Evolutionary conservation across 2,888 invertebrate genomes (phyloP).

Genomic region (Stenchaetothrips biformis): DNA sequence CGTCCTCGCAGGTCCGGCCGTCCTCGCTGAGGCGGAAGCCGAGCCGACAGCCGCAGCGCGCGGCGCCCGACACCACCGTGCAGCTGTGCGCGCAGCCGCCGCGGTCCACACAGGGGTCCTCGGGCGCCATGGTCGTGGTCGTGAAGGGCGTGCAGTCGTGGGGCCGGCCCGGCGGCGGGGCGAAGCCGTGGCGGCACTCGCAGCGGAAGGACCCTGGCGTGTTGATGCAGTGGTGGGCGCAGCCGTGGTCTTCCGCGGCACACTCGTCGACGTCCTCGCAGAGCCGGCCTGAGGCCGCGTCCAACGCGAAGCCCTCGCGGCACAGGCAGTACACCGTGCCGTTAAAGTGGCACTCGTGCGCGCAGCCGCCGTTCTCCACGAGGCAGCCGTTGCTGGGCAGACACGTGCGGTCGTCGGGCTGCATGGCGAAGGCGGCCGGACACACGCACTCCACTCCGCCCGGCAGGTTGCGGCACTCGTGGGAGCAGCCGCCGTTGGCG

Average conservation of each 20-base stretch:
- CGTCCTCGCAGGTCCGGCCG: conserved; percentile 52
- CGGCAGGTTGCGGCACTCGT: conserved; percentile 43
- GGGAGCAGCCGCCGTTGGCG: conserved; percentile 39
- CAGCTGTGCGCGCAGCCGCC: conserved; percentile 10
- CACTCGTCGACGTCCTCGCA: conserved; percentile 51
- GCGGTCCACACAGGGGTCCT: conserved; percentile 40
- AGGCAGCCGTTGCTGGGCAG: conserved; percentile 53
- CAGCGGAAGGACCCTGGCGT: conserved; percentile 48
- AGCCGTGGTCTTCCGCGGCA: conserved; percentile 41
- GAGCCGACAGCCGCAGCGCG: conserved; percentile 51
- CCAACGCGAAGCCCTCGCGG: conserved; percentile 50
- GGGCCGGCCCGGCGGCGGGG: conserved; percentile 34
- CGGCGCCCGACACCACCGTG: conserved; percentile 49
- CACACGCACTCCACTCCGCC: conserved; percentile 47
- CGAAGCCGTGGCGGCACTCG: conserved; percentile 36
- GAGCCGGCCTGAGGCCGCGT: conserved; percentile 45
- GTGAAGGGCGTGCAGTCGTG: conserved; percentile 43
- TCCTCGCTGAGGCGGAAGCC: conserved; percentile 55
- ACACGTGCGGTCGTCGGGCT: conserved; percentile 4
- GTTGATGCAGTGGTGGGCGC: conserved; percentile 58
- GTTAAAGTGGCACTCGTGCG: conserved; percentile 52
- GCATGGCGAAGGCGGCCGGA: conserved; percentile 36
- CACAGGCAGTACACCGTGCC: conserved; percentile 56
- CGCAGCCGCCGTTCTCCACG: conserved; percentile 52
- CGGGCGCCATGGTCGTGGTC: conserved; percentile 26